A percentile compares a stretch with the other conserved stretches of the same genome.
Conservation (phyloP, 92 coral and sea anemone genomes). For the Porites evermanni region DNA sequence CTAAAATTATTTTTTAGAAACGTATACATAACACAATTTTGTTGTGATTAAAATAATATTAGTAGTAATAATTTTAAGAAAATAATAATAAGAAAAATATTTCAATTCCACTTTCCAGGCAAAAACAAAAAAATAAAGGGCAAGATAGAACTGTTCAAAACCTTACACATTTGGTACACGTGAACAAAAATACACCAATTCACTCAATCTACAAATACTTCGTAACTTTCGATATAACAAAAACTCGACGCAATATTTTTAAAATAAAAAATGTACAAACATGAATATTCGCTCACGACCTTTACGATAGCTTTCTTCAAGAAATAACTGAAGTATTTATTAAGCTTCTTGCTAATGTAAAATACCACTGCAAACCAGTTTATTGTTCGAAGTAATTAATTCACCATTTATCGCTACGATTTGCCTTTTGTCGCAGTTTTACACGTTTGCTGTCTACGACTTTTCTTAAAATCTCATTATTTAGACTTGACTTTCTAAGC, state of each 20-base stretch:
- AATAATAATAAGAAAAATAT: background rate
- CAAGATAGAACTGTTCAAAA: background rate
- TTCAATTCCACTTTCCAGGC: background rate
- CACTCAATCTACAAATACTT: background rate
- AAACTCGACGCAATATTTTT: background rate
- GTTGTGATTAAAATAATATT: background rate
- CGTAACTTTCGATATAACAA: background rate
- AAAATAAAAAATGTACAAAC: background rate
- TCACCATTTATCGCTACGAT: too few species aligned
- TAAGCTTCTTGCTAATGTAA: too few species aligned
- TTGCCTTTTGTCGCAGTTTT: too few species aligned
- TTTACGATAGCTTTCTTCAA: background rate
- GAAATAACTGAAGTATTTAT: too few species aligned
- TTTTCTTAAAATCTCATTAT: too few species aligned
- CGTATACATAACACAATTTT: background rate
- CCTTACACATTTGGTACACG: background rate
- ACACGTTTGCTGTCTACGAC: too few species aligned
- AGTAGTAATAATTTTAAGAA: background rate
- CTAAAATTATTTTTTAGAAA: background rate
- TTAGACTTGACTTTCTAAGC: too few species aligned
- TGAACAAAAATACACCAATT: background rate
- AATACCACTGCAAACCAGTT: too few species aligned
- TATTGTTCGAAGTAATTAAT: too few species aligned
- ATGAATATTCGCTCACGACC: background rate
- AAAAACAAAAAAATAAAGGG: background rate